Evolutionary conservation across 2,113 vertebrate species (phyloP).

Genomic region (Cyanoliseus patagonus): DNA sequence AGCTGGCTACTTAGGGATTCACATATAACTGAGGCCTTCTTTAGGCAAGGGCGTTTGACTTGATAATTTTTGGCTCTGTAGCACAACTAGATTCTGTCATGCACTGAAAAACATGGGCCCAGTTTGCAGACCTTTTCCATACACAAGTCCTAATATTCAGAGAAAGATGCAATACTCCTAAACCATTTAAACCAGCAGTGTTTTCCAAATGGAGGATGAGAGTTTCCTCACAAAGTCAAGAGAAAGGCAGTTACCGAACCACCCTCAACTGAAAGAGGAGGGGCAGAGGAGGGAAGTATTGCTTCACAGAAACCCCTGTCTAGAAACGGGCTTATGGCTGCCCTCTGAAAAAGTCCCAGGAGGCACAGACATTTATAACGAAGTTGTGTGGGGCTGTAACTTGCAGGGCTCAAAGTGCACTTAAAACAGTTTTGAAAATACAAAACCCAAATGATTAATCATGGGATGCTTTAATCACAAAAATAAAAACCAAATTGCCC

Average conservation of each 20-base stretch:
- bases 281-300: neutral
- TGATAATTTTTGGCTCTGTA: neutral
- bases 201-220: neutral
- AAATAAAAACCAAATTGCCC: neutral
- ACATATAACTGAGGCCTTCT: neutral
- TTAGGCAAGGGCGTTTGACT: neutral
- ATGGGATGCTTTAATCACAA: neutral
- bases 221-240: neutral
- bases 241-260: slow-evolving; percentile 26
- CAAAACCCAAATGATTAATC: neutral
- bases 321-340: neutral
- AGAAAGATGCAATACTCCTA: neutral
- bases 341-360: slow-evolving; percentile 8
- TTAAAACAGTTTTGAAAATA: neutral
- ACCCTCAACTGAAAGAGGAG: slow-evolving; percentile 34
- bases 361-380: neutral
- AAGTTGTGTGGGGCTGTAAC: neutral
- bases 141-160: neutral
- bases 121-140: neutral
- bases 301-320: slow-evolving; percentile 20
- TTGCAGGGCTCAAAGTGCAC: neutral
- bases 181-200: neutral
- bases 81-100: neutral
- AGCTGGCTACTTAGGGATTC: neutral
- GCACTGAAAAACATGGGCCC: neutral